Conservation (phyloP, 2,888 invertebrate species). For the Polydrusus tereticollis region DNA sequence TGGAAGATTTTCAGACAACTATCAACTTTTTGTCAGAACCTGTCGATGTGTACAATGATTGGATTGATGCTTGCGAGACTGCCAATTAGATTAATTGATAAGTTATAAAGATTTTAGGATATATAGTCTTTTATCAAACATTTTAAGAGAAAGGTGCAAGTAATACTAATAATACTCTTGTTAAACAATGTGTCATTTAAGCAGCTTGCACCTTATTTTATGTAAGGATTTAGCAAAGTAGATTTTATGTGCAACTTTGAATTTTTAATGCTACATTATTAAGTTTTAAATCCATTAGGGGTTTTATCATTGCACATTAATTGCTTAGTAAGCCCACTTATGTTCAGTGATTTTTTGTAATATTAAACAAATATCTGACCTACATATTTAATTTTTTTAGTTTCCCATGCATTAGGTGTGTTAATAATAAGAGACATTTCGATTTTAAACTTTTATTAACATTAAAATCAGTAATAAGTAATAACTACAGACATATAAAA, state of each 20-base stretch:
- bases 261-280: not conserved
- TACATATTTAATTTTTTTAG: too few species aligned
- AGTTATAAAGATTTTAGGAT: not conserved
- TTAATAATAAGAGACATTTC: not conserved
- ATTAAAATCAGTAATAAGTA: slow-evolving; percentile 21
- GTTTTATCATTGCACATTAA: not conserved
- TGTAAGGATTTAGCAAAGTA: not conserved
- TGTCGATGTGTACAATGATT: slow-evolving; percentile 98
- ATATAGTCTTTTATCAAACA: not conserved
- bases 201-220: not conserved
- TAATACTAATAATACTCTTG: too few species aligned
- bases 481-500: slow-evolving; percentile 37
- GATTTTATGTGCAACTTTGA: not conserved
- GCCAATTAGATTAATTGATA: slow-evolving; percentile 74
- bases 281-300: not conserved
- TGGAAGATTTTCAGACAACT: slow-evolving; percentile 96
- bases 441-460: slow-evolving; percentile 27
- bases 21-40: slow-evolving; percentile 97
- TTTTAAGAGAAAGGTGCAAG: too few species aligned
- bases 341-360: not conserved
- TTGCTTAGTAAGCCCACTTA: not conserved
- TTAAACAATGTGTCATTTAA: too few species aligned
- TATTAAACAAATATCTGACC: not conserved
- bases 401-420: not conserved
- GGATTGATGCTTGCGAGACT: slow-evolving; percentile 99